These are phyloP conservation scores for Acanthacorydalis orientalis DNA, from an alignment of 2,888 invertebrate species.

Conservation along the genomic window DNA sequence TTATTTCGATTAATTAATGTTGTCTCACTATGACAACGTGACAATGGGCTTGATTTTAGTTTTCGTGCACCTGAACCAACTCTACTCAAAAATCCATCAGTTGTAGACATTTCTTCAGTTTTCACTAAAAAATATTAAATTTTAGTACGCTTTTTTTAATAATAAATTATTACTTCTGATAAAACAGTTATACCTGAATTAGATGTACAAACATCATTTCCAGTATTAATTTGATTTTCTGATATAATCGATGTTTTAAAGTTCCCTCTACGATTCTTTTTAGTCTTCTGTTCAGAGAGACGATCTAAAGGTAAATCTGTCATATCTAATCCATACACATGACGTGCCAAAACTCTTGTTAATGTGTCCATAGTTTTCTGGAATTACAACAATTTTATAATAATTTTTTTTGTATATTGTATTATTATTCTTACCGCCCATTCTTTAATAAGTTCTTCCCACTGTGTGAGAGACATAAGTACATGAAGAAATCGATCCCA, in stretches of 20 bases:
- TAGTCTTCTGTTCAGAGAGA: conserved; percentile 61
- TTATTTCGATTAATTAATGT: conserved; percentile 20
- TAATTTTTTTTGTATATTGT: too few species aligned
- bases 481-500: conserved; percentile 90
- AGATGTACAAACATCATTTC: background rate
- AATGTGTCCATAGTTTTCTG: conserved; percentile 94
- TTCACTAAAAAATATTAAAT: conserved; percentile 2
- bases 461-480: conserved; percentile 73
- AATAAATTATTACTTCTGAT: background rate
- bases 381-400: conserved; percentile 8
- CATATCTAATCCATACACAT: conserved; percentile 87
- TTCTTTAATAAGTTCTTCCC: conserved; percentile 88
- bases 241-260: conserved; percentile 1
- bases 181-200: background rate
- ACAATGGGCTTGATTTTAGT: conserved; percentile 9
- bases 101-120: conserved; percentile 18
- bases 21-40: conserved; percentile 39
- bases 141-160: background rate
- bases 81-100: conserved; percentile 16
- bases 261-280: conserved; percentile 36
- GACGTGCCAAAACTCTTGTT: conserved; percentile 84
- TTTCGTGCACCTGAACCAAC: conserved; percentile 1
- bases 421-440: conserved; percentile 62
- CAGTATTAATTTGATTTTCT: background rate
- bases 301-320: conserved; percentile 70